These are phyloP conservation scores for Callyntrura sp. DNA, from an alignment of 2,888 invertebrate species.

Conservation along the genomic window DNA sequence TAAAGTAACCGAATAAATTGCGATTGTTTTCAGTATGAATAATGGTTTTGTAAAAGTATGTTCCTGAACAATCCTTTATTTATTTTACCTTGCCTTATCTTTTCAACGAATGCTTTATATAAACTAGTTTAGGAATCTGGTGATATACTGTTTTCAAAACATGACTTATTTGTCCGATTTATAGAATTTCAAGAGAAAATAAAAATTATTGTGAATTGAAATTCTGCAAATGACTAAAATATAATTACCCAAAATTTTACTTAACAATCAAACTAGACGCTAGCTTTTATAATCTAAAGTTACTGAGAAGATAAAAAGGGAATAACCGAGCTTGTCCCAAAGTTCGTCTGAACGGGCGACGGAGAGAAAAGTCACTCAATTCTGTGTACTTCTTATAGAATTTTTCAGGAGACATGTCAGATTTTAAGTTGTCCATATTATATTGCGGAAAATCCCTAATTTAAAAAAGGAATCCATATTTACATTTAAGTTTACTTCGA, in stretches of 20 bases:
- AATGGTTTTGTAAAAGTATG: slow-evolving; percentile 33
- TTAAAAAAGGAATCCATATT: not conserved
- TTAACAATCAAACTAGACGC: not conserved
- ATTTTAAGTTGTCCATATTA: slow-evolving; percentile 15
- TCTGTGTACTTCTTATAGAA: slow-evolving; percentile 60
- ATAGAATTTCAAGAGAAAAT: too few relatives aligned
- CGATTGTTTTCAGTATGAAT: not conserved
- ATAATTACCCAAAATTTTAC: not conserved
- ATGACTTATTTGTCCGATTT: too few relatives aligned
- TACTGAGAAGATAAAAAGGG: slow-evolving; percentile 26
- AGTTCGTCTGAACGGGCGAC: slow-evolving; percentile 37
- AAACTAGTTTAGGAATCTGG: not conserved
- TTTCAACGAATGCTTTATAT: too few relatives aligned
- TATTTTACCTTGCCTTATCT: not conserved
- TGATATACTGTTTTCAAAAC: not conserved
- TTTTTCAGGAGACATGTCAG: slow-evolving; percentile 19
- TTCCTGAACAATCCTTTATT: not conserved
- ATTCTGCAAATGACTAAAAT: too few relatives aligned
- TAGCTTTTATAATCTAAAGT: slow-evolving; percentile 28
- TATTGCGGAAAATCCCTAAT: slow-evolving; percentile 64
- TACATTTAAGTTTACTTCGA: too few relatives aligned
- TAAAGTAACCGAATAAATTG: not conserved
- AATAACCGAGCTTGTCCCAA: not conserved
- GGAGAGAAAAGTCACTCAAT: slow-evolving; percentile 28
- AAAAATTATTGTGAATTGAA: too few relatives aligned